phyloP scores from a whole-genome alignment of 2,113 vertebrate species.

The Pseudonaja textilis region DNA sequence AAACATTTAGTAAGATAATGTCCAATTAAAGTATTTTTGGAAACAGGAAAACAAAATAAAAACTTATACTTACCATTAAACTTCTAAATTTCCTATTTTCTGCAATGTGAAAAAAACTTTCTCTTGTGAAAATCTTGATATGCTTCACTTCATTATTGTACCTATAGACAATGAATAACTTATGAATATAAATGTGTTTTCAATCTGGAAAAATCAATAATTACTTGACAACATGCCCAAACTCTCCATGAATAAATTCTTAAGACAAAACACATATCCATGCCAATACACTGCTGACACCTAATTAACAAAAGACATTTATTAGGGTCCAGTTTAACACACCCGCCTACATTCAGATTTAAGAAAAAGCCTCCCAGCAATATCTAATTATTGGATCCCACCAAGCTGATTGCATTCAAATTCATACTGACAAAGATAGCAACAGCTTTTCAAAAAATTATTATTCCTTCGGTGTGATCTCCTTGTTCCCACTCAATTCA shows the following conservation, averaged over 20 bases:
- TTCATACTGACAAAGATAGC: constrained; percentile 31
- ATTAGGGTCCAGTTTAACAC: constrained; percentile 55
- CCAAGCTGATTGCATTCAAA: constrained; percentile 26
- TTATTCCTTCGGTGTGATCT: constrained; percentile 42
- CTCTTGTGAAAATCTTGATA: constrained; percentile 98
- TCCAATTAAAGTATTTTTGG: not conserved
- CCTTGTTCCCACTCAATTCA: constrained; percentile 4
- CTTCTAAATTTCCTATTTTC: constrained; percentile 98
- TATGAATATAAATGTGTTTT: constrained; percentile 91
- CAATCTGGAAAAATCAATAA: constrained; percentile 90
- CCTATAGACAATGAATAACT: constrained; percentile 92
- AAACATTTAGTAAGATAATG: not conserved
- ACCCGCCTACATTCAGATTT: constrained; percentile 48
- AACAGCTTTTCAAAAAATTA: constrained; percentile 33
- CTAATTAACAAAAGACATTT: constrained; percentile 79
- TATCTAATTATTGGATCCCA: constrained; percentile 38
- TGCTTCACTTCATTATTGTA: constrained; percentile 99
- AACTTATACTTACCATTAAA: constrained; percentile 88
- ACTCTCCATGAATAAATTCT: constrained; percentile 75
- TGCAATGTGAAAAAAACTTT: constrained; percentile 92
- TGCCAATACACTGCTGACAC: constrained; percentile 69
- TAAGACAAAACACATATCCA: constrained; percentile 74
- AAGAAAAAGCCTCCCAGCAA: constrained; percentile 25
- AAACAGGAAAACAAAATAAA: constrained; percentile 41
- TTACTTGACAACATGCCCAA: constrained; percentile 71